Conservation (phyloP, 2,888 invertebrate species). For the Galerucella nymphaeae region DNA sequence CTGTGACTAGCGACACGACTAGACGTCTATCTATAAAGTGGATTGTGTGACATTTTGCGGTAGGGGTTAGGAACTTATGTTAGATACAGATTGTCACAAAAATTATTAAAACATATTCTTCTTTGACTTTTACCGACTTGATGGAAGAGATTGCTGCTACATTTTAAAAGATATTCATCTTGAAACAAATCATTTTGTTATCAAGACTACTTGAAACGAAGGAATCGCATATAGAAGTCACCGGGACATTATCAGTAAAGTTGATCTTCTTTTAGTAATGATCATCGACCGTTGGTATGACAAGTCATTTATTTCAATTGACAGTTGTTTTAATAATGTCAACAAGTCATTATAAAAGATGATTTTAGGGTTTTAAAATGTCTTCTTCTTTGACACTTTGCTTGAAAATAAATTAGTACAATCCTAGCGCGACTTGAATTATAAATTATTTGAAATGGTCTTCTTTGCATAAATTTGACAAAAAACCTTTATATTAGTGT, state of each 20-base stretch:
- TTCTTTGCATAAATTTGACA: neutral
- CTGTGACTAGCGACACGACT: slow-evolving; percentile 9
- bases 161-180: slow-evolving; percentile 22
- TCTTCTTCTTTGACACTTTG: no score
- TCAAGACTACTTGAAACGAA: slow-evolving; percentile 43
- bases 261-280: slow-evolving; percentile 41
- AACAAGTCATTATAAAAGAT: slow-evolving; percentile 32
- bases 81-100: neutral
- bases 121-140: slow-evolving; percentile 13
- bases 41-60: slow-evolving; percentile 1
- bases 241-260: slow-evolving; percentile 22
- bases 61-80: neutral
- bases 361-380: slow-evolving; percentile 1
- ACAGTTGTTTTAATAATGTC: slow-evolving; percentile 43
- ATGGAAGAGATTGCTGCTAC: slow-evolving; percentile 16
- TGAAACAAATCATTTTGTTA: slow-evolving; percentile 37
- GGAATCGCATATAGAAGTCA: slow-evolving; percentile 36
- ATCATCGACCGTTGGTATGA: slow-evolving; percentile 33
- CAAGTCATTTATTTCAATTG: slow-evolving; percentile 39
- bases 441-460: neutral
- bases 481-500: no score
- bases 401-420: neutral
- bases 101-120: neutral
- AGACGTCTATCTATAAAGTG: neutral
- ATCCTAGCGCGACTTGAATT: slow-evolving; percentile 5